Evolutionary conservation across 2,113 vertebrate species (phyloP).

Genomic region (Gnathonemus longibarbis): DNA sequence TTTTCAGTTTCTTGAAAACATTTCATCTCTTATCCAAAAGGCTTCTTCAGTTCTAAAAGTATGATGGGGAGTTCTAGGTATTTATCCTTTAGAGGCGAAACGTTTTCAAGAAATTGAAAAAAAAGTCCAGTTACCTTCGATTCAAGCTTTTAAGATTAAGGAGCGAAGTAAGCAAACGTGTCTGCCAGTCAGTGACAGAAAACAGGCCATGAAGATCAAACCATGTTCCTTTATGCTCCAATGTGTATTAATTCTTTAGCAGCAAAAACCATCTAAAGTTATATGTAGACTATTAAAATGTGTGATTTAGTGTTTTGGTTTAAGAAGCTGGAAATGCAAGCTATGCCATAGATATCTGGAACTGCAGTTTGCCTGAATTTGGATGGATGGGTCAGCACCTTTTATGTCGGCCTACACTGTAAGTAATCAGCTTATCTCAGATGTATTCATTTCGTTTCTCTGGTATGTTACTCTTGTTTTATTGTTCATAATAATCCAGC

Average conservation of each 20-base stretch:
- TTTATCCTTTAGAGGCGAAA: too few relatives aligned
- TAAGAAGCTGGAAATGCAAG: neutral
- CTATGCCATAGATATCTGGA: neutral
- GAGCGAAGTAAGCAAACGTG: neutral
- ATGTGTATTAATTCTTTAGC: neutral
- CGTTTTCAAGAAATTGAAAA: too few relatives aligned
- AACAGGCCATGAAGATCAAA: neutral
- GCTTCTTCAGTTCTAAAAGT: too few relatives aligned
- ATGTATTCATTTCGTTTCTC: neutral
- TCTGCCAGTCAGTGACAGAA: neutral
- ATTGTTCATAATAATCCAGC: neutral
- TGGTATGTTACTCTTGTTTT: neutral
- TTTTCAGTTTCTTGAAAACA: too few relatives aligned
- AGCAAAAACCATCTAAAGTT: neutral
- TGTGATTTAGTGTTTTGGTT: neutral
- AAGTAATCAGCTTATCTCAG: neutral
- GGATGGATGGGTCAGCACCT: neutral
- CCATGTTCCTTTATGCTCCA: neutral
- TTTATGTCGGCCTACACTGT: neutral
- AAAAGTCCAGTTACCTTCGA: too few relatives aligned
- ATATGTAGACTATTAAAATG: neutral
- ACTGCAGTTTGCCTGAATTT: neutral
- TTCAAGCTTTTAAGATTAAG: neutral
- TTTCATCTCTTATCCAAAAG: too few relatives aligned
- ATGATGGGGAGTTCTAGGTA: too few relatives aligned